Evolutionary conservation across 2,113 vertebrate species (phyloP).

Genomic region (Monopterus albus): DNA sequence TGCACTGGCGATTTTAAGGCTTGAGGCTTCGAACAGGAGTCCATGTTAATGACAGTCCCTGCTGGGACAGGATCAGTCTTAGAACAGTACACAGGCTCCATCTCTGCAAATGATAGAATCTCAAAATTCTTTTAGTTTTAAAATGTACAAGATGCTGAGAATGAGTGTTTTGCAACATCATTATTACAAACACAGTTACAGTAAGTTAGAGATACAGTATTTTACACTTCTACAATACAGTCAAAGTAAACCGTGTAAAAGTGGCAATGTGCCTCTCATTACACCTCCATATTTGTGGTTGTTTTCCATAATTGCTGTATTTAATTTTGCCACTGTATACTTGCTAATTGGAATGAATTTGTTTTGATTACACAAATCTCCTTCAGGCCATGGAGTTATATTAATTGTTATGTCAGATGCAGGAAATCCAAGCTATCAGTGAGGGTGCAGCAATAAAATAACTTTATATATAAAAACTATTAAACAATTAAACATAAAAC

Average conservation of each 20-base stretch:
- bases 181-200: neutral
- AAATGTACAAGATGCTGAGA: neutral
- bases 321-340: neutral
- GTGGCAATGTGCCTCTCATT: neutral
- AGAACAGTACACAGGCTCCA: conserved; percentile 10
- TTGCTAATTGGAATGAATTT: conserved; percentile 43
- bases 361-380: conserved; percentile 23
- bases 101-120: neutral
- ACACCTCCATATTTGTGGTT: conserved; percentile 5
- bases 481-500: too few relatives aligned
- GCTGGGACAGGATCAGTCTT: conserved; percentile 37
- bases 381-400: conserved; percentile 10
- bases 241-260: too few relatives aligned
- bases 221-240: too few relatives aligned
- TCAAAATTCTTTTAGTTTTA: neutral
- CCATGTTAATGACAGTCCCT: conserved; percentile 62
- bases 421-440: neutral
- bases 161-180: neutral
- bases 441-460: neutral
- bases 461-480: neutral
- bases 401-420: conserved; percentile 5
- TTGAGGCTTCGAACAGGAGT: conserved; percentile 48
- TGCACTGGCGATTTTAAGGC: conserved; percentile 39
- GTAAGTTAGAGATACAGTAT: too few relatives aligned
- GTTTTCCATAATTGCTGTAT: conserved; percentile 12